Conservation (phyloP, 2,888 invertebrate species). For the Tetranychus truncatus region DNA sequence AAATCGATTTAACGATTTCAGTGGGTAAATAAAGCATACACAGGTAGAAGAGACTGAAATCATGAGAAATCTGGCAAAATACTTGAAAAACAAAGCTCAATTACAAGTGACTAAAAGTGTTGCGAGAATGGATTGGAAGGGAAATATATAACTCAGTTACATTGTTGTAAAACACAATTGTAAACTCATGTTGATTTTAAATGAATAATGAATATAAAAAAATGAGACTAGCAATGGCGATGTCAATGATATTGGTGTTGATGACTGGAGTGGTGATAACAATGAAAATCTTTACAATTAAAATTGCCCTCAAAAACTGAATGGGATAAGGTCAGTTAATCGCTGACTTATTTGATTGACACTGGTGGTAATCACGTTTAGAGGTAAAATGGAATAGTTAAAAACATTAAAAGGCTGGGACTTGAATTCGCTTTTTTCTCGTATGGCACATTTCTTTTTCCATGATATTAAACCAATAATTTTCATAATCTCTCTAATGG, state of each 20-base stretch:
- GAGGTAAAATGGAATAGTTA: neutral
- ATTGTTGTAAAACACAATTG: neutral
- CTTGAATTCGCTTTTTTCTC: neutral
- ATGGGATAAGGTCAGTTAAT: neutral
- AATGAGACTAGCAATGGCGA: neutral
- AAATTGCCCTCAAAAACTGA: neutral
- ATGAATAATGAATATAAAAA: neutral
- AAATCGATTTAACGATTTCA: too few relatives aligned
- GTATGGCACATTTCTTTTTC: too few relatives aligned
- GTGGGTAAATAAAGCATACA: too few relatives aligned
- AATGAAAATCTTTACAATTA: neutral
- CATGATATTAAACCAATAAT: too few relatives aligned
- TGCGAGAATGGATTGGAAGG: too few relatives aligned
- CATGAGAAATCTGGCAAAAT: too few relatives aligned
- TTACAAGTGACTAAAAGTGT: too few relatives aligned
- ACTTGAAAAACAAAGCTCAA: too few relatives aligned
- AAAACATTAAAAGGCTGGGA: neutral
- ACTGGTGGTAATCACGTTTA: too few relatives aligned
- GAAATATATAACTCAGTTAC: too few relatives aligned
- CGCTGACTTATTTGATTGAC: neutral
- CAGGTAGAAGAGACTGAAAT: too few relatives aligned
- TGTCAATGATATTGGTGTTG: neutral
- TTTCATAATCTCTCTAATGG: too few relatives aligned
- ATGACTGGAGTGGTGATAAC: neutral
- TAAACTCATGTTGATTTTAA: neutral